A percentile compares a stretch with the other conserved stretches of the same genome.
Conservation (phyloP, 2,113 vertebrate species). For the Picathartes gymnocephalus region DNA sequence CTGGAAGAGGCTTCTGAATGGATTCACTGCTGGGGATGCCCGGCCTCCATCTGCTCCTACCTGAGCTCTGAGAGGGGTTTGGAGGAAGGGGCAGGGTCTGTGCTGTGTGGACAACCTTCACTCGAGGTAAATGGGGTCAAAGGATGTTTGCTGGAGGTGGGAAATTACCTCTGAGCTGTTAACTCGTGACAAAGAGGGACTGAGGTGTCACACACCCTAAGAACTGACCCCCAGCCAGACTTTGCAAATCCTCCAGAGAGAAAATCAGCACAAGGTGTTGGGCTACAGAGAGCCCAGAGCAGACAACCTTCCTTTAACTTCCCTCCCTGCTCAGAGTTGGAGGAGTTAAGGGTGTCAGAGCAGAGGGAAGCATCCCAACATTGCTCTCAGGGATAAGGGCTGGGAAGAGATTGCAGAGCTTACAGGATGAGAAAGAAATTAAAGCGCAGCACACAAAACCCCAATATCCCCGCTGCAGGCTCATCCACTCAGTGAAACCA, state of each 20-base stretch:
- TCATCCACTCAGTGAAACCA: conserved; percentile 15
- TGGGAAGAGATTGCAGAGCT: background rate
- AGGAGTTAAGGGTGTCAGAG: background rate
- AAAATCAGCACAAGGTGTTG: background rate
- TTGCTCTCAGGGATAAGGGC: conserved; percentile 2
- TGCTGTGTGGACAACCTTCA: background rate
- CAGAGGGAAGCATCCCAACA: background rate
- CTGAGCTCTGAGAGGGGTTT: background rate
- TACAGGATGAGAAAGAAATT: conserved; percentile 37
- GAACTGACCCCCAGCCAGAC: background rate
- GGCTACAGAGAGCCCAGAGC: background rate
- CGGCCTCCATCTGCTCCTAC: background rate
- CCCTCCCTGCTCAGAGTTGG: background rate
- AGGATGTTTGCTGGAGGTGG: background rate
- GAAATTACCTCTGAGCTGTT: background rate
- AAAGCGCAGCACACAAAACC: background rate
- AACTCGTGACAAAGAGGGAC: background rate
- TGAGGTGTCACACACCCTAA: background rate
- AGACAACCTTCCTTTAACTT: background rate
- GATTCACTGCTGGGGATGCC: background rate
- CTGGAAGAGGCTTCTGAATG: background rate
- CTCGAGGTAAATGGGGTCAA: background rate
- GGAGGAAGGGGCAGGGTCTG: background rate
- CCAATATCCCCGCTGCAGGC: conserved; percentile 13
- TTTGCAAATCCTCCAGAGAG: background rate